A percentile compares a stretch with the other conserved stretches of the same genome.
Evolutionary conservation across 92 coral and sea anemone species (phyloP).

Genomic region (Paragorgia papillata): DNA sequence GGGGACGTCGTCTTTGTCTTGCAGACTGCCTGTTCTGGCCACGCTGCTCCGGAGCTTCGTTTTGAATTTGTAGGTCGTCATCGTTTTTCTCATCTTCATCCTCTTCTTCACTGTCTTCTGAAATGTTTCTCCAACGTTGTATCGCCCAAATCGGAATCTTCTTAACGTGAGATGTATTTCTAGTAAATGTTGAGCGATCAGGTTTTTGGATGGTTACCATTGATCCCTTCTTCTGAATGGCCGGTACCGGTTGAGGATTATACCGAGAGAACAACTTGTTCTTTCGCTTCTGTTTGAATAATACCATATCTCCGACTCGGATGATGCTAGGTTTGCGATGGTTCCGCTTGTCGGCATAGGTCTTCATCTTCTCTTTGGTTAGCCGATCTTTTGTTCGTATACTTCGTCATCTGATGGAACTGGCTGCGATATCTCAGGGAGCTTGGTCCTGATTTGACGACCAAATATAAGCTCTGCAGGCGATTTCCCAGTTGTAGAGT

Average conservation of each 20-base stretch:
- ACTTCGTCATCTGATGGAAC: constrained; percentile 14
- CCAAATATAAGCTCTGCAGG: constrained; percentile 33
- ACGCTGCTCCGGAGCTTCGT: neutral
- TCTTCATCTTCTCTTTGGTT: constrained; percentile 18
- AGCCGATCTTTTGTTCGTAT: constrained; percentile 18
- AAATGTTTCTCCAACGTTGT: constrained; percentile 9
- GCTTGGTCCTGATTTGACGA: constrained; percentile 34
- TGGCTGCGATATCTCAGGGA: constrained; percentile 18
- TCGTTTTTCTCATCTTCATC: neutral
- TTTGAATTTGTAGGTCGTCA: neutral
- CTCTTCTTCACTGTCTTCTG: too few relatives aligned
- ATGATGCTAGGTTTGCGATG: constrained; percentile 15
- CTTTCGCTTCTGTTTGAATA: constrained; percentile 12
- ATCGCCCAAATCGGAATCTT: neutral
- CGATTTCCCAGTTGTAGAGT: constrained; percentile 40
- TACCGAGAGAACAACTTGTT: too few relatives aligned
- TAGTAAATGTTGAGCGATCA: constrained; percentile 29
- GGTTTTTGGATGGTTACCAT: constrained; percentile 27
- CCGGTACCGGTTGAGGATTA: constrained; percentile 25
- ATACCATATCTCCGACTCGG: constrained; percentile 30
- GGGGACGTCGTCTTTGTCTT: constrained; percentile 30
- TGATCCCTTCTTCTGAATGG: constrained; percentile 26
- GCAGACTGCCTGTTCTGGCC: constrained; percentile 4
- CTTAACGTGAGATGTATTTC: constrained; percentile 26
- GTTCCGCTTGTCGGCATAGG: constrained; percentile 23